phyloP scores from a whole-genome alignment of 1,140 invertebrate genomes.

The Heliconius nattereri region DNA sequence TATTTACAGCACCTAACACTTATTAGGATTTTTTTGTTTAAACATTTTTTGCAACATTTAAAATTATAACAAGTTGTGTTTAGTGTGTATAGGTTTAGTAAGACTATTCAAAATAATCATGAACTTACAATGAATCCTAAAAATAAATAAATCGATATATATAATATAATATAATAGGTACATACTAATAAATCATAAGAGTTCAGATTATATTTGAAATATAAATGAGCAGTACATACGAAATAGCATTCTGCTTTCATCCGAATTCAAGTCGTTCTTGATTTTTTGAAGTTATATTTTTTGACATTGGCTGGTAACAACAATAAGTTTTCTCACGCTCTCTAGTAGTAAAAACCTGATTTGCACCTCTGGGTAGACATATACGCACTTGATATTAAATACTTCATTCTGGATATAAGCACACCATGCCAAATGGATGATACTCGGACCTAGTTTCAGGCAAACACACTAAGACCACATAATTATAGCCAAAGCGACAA shows the following conservation, averaged over 20 bases:
- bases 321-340: not conserved
- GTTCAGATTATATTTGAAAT: not conserved
- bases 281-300: not conserved
- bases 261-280: not conserved
- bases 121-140: not conserved
- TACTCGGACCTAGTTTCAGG: not conserved
- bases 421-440: conserved; percentile 8
- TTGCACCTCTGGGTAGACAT: not conserved
- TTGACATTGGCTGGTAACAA: not conserved
- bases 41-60: not conserved
- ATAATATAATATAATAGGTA: not conserved
- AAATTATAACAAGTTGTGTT: not conserved
- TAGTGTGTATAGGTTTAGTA: not conserved
- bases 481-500: conserved; percentile 1
- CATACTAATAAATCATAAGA: not conserved
- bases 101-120: not conserved
- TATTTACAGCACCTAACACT: conserved; percentile 16
- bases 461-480: conserved; percentile 12
- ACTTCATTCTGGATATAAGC: not conserved
- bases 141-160: not conserved
- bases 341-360: not conserved
- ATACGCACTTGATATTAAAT: not conserved
- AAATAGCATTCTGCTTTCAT: not conserved
- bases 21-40: conserved; percentile 11
- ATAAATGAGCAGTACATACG: not conserved